Percentiles rank a stretch among this genome's conserved stretches.
These are phyloP conservation scores for Mastigias papua DNA, from an alignment of 30 jellyfish, hydroid and myxozoan genomes.

Conservation along the genomic window DNA sequence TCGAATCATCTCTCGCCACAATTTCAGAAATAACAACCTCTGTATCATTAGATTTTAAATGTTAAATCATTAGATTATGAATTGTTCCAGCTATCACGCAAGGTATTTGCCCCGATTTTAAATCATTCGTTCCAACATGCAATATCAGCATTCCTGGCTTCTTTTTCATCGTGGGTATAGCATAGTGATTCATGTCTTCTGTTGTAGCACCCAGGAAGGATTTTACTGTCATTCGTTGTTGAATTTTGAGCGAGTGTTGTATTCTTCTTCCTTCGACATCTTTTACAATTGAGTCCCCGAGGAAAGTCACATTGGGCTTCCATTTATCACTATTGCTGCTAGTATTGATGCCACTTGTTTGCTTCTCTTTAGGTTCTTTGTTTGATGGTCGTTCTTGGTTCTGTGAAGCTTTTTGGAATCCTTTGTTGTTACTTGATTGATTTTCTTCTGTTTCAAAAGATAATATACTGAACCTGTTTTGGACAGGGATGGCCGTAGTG, in stretches of 20 bases:
- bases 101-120: slow-evolving; percentile 48
- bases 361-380: slow-evolving; percentile 8
- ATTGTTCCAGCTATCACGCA: slow-evolving; percentile 1
- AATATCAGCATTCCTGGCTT: slow-evolving; percentile 28
- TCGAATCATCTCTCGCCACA: too few relatives aligned
- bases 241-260: slow-evolving; percentile 23
- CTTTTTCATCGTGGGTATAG: slow-evolving; percentile 32
- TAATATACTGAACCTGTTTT: slow-evolving; percentile 29
- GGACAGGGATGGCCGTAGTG: slow-evolving; percentile 28
- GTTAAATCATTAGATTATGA: too few relatives aligned
- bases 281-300: slow-evolving; percentile 2
- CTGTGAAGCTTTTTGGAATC: slow-evolving; percentile 32
- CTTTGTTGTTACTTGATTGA: slow-evolving; percentile 29
- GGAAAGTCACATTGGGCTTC: slow-evolving; percentile 10
- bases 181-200: slow-evolving; percentile 31
- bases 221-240: slow-evolving; percentile 7
- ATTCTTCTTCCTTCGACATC: neutral
- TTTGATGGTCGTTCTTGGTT: slow-evolving; percentile 41
- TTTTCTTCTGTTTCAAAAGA: slow-evolving; percentile 25
- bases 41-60: too few relatives aligned
- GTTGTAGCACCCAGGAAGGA: slow-evolving; percentile 42
- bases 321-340: slow-evolving; percentile 4
- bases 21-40: too few relatives aligned
- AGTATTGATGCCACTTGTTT: slow-evolving; percentile 12
- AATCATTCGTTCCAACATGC: slow-evolving; percentile 42